phyloP scores from a whole-genome alignment of 2,113 vertebrate genomes.

The Protomyctophum bolini region DNA sequence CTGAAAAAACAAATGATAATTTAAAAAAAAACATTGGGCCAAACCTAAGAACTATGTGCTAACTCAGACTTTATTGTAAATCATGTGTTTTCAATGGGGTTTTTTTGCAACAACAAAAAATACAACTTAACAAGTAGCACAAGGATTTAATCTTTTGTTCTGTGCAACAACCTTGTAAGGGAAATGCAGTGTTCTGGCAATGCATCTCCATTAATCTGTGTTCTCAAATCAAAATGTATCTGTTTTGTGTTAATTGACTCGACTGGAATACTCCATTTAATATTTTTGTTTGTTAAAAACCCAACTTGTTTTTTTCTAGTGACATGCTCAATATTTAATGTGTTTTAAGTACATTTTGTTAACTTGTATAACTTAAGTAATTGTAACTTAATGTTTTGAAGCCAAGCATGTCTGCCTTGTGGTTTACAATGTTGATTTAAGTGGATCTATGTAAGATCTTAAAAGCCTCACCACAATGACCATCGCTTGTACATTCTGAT shows the following conservation, averaged over 20 bases:
- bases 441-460: conserved; percentile 42
- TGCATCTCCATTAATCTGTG: conserved; percentile 18
- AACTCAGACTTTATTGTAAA: conserved; percentile 57
- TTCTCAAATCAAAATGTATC: conserved; percentile 1
- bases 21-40: conserved; percentile 14
- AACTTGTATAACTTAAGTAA: conserved; percentile 74
- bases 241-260: conserved; percentile 49
- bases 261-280: conserved; percentile 61
- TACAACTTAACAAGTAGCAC: conserved; percentile 62
- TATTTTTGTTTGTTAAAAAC: conserved; percentile 45
- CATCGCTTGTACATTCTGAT: conserved; percentile 66
- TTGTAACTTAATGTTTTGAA: conserved; percentile 70
- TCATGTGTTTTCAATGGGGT: conserved; percentile 67
- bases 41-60: conserved; percentile 53
- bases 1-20: conserved; percentile 2
- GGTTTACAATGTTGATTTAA: conserved; percentile 65
- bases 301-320: conserved; percentile 65
- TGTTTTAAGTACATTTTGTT: conserved; percentile 72
- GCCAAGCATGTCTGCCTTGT: conserved; percentile 72
- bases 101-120: conserved; percentile 63
- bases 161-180: conserved; percentile 31
- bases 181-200: conserved; percentile 45
- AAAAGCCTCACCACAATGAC: conserved; percentile 55
- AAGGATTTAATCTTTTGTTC: conserved; percentile 58
- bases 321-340: conserved; percentile 75